phyloP scores from a whole-genome alignment of 2,797 vertebrate genomes.

The Sebastiscus albofasciatus region DNA sequence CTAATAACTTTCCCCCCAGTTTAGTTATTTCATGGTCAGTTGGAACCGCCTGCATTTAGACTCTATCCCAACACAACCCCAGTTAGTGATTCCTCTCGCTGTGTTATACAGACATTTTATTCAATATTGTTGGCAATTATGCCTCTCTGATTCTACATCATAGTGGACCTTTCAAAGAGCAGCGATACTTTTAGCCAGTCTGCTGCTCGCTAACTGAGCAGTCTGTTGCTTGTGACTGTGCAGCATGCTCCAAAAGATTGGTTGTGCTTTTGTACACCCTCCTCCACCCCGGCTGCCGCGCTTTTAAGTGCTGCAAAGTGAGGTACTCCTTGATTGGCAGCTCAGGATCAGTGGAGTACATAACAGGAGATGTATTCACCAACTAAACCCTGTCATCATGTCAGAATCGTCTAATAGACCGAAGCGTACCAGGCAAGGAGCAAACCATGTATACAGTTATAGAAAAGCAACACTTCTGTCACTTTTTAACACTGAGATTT shows the following conservation, averaged over 20 bases:
- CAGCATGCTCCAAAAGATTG: conserved; percentile 38
- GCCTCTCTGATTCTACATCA: background rate
- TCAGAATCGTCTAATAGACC: conserved; percentile 21
- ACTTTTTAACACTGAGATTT: conserved; percentile 1
- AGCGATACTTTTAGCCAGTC: conserved; percentile 25
- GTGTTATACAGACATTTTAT: background rate
- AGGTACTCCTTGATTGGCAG: conserved; percentile 56
- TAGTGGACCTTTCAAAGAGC: conserved; percentile 35
- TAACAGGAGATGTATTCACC: conserved; percentile 36
- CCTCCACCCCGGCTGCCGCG: conserved; percentile 44
- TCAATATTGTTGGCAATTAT: background rate
- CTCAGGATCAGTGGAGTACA: conserved; percentile 33
- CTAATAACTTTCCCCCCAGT: conserved; percentile 16
- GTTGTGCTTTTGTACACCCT: conserved; percentile 40
- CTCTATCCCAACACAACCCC: background rate
- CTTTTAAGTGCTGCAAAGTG: conserved; percentile 33
- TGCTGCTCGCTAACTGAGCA: conserved; percentile 21
- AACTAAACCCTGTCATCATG: conserved; percentile 26
- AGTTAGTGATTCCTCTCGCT: conserved; percentile 2
- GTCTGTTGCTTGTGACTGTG: conserved; percentile 17
- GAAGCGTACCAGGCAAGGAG: background rate
- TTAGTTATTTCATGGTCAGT: conserved; percentile 18
- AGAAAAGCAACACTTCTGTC: conserved; percentile 2
- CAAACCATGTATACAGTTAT: background rate
- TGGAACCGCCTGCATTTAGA: conserved; percentile 10